Percentiles rank a stretch among this genome's conserved stretches.
These are phyloP conservation scores for Pterophyllum scalare DNA, from an alignment of 2,113 vertebrate genomes.

Conservation along the genomic window DNA sequence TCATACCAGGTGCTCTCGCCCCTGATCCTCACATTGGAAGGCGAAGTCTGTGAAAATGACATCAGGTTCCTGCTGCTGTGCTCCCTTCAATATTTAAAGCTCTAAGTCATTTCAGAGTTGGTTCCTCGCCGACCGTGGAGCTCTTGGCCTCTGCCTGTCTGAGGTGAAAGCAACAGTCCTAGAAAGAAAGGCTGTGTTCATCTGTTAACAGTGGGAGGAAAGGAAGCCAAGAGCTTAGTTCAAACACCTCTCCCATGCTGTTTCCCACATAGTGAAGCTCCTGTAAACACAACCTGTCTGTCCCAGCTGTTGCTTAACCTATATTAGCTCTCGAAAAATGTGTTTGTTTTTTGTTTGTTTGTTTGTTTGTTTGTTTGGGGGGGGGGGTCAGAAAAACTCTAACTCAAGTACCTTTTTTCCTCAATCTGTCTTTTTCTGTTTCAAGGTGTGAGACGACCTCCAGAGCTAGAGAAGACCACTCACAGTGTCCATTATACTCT, in stretches of 20 bases:
- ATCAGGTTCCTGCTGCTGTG: constrained; percentile 51
- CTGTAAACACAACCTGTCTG: constrained; percentile 63
- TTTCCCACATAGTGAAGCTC: constrained; percentile 47
- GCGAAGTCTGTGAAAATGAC: constrained; percentile 63
- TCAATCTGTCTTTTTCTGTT: constrained; percentile 26
- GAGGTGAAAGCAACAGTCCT: constrained; percentile 19
- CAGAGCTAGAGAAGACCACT: constrained; percentile 79
- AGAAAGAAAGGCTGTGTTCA: constrained; percentile 59
- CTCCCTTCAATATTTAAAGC: constrained; percentile 68
- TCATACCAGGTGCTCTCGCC: constrained; percentile 61
- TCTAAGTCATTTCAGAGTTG: constrained; percentile 52
- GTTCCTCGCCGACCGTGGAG: constrained; percentile 62
- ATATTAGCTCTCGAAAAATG: constrained; percentile 46
- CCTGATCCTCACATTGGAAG: constrained; percentile 52
- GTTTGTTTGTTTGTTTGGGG: background rate
- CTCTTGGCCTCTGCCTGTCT: constrained; percentile 47
- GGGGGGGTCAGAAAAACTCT: constrained; percentile 26
- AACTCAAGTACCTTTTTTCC: constrained; percentile 17
- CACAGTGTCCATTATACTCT: constrained; percentile 87
- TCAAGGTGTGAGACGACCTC: constrained; percentile 83
- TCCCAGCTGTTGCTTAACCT: constrained; percentile 68
- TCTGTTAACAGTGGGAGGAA: constrained; percentile 59
- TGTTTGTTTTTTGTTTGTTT: constrained; percentile 4
- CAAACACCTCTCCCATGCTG: constrained; percentile 60
- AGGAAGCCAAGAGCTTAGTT: constrained; percentile 54